Conservation (phyloP, 2,888 invertebrate species). For the Lottia scabra region DNA sequence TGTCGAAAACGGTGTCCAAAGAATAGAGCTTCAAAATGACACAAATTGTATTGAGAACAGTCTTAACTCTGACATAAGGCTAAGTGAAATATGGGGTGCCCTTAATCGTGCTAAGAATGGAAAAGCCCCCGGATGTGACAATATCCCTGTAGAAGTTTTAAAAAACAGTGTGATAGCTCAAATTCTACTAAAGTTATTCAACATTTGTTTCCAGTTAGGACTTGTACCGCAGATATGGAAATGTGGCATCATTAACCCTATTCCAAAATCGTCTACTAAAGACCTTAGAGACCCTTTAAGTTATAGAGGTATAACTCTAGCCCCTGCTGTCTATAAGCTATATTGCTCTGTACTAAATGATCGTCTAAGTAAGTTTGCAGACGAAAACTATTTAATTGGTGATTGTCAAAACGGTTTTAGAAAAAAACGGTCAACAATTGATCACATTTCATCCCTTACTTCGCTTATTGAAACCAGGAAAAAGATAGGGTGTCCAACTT, state of each 20-base stretch:
- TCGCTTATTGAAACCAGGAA: slow-evolving; percentile 5
- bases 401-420: slow-evolving; percentile 31
- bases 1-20: no score
- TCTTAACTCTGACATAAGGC: background rate
- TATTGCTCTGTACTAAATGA: slow-evolving; percentile 28
- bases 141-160: slow-evolving; percentile 1
- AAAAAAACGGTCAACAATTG: slow-evolving; percentile 21
- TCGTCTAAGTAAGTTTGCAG: slow-evolving; percentile 15
- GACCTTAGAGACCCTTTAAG: slow-evolving; percentile 18
- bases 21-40: no score
- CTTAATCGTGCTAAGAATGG: background rate
- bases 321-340: slow-evolving; percentile 25
- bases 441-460: slow-evolving; percentile 22
- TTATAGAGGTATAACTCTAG: slow-evolving; percentile 27
- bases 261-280: slow-evolving; percentile 18
- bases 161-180: background rate
- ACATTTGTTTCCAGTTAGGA: slow-evolving; percentile 22
- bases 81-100: background rate
- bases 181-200: slow-evolving; percentile 21
- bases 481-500: background rate
- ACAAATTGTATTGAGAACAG: no score
- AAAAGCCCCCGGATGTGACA: slow-evolving; percentile 4
- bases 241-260: slow-evolving; percentile 22
- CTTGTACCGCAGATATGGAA: slow-evolving; percentile 20
- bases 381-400: slow-evolving; percentile 12